Conservation (phyloP, 2,888 invertebrate genomes). For the Eristalinus sepulchralis region DNA sequence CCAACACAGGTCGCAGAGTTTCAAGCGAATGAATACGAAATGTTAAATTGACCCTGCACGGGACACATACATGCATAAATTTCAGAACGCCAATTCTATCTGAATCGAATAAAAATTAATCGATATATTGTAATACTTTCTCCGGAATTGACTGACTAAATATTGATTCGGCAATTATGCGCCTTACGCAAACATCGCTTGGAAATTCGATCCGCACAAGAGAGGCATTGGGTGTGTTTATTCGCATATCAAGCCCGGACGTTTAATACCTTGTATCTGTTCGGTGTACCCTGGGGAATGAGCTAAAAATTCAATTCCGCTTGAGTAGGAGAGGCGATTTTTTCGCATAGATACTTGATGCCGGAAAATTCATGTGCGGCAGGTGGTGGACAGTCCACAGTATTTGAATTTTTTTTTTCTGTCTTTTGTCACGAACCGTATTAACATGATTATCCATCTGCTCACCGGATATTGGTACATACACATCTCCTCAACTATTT, state of each 20-base stretch:
- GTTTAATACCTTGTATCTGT: not conserved
- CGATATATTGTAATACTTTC: not conserved
- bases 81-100: too few relatives aligned
- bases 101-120: not conserved
- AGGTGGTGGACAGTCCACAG: not conserved
- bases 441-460: not conserved
- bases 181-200: not conserved
- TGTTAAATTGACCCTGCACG: not conserved
- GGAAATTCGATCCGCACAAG: not conserved
- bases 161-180: slow-evolving; percentile 27
- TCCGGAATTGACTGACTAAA: not conserved
- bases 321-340: not conserved
- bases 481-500: not conserved
- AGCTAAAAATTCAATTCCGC: not conserved
- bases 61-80: not conserved
- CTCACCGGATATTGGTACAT: slow-evolving; percentile 9
- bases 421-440: not conserved
- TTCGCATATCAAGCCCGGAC: not conserved
- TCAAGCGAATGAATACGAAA: not conserved
- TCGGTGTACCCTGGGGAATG: not conserved
- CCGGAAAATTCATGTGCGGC: not conserved
- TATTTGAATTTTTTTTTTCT: not conserved
- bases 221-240: not conserved
- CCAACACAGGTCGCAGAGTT: not conserved
- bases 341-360: not conserved